Base-by-base conservation (phyloP, 2,113 vertebrate genomes). In the Notothenia rossii region DNA sequence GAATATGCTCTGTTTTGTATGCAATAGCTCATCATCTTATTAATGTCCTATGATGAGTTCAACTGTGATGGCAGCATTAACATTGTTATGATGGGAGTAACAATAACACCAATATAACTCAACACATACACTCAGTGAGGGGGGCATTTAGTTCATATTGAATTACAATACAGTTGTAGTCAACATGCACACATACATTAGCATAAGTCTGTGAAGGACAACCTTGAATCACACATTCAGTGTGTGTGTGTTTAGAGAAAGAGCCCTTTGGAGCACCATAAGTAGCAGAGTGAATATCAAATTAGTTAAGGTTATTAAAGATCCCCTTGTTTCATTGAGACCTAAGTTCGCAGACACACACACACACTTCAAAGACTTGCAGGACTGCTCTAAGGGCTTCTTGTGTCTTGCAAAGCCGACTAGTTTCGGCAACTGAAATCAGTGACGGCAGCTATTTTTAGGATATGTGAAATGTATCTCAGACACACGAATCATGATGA, bases 391-490 rank as follows among this genome's bases (percentile, higher is more conserved):
- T 60, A 48, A 88, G 85, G 65, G 80, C 77, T 83, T 66, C 82
- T 83, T 64, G 75, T 76, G 77, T 61, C 22, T 79, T 45, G 73
- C 77, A 82, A 81, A 83, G 51, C 82, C 43, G 79, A 73, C 73
- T 88, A 48, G 70, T 75, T 88, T 64, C 17, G 18, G 61, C 67
- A 82, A 68, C 67, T 72, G 77, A 85, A 85, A 88, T 89, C 75
- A 88, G 70, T 15, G 80, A 82, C 48, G 55, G 63, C 29, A 74
- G 87, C 87, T 93, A 87, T 88, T 87, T 90, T 87, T 86, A 84
- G 81, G 40, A 68, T 7, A 63, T 60, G 51, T 72, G 74, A 82
- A 89, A 82, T 78, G 33, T 65, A 79, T 84, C 48, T 61, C 48
- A 10, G 59, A 46, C 69, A 66, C 72, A 67, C 18, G 0, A 80